Base-by-base conservation (phyloP, 2,113 vertebrate genomes). In the Hypocryptadius cinnamomeus region DNA sequence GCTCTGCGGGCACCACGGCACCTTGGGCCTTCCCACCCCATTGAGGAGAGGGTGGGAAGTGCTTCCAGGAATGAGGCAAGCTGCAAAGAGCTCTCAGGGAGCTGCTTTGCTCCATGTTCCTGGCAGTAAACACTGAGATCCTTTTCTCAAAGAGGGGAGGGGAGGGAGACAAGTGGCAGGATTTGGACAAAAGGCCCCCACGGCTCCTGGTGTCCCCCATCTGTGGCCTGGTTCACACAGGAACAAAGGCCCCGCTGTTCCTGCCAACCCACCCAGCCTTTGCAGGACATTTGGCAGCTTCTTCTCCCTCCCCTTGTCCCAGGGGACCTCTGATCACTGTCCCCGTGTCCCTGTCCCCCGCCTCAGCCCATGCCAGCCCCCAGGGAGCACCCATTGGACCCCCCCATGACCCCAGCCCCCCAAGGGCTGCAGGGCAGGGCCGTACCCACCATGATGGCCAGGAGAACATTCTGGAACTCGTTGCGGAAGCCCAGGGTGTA, bases 401-500 rank as follows among this genome's bases (percentile, higher is more conserved):
- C 70, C 76, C 18, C 3, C 12, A 3, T 7, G 2, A 15, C 2
- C 47, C 31, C 10, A 0, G 40, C 68, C 59, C 48, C 30, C 31
- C 1, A 0, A 3, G 23, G 19, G 28, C 25, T 23, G 30, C 65
- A 10, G 53, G 48, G 12, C 2, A 1, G 42, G 21, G 21, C 39
- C 5, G 3, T 30, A 97, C 98, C 3, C 88, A 99, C 99, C 99
- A 99, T 99, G 96, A 99, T 99, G 87, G 98, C 98, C 95, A 99
- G 97, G 16, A 99, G 98, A 47, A 99, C 98, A 91, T 99, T 99
- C 97, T 99, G 99, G 93, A 98, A 99, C 80, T 99, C 97, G 0
- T 98, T 97, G 59, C 98, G 98, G 92, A 99, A 99, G 74, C 98
- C 98, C 61, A 99, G 95, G 27, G 99, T 98, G n/a, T 99, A 98